A percentile compares a stretch with the other conserved stretches of the same genome.
These are phyloP conservation scores for Stenolophus ochropezus DNA, from an alignment of 2,888 invertebrate species.

Conservation along the genomic window DNA sequence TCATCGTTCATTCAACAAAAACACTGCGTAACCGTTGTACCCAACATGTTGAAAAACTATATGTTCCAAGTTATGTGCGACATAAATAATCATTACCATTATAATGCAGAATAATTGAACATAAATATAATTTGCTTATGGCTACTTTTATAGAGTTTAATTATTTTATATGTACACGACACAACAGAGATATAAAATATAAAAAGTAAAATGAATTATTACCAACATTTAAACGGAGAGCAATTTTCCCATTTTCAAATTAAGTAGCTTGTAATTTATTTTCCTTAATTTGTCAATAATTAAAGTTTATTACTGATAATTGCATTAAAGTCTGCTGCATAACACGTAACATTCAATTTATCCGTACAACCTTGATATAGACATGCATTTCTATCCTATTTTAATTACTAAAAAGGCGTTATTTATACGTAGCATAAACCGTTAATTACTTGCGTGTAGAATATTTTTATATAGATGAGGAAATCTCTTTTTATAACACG, in stretches of 20 bases:
- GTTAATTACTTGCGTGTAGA: slow-evolving; percentile 10
- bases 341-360: slow-evolving; percentile 14
- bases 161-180: not conserved
- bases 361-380: not conserved
- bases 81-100: not conserved
- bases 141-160: not conserved
- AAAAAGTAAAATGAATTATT: not conserved
- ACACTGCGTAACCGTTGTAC: not conserved
- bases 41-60: not conserved
- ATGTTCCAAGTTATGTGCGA: not conserved
- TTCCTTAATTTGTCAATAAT: slow-evolving; percentile 15
- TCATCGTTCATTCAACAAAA: too few species aligned
- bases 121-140: not conserved
- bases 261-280: slow-evolving; percentile 1
- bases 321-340: slow-evolving; percentile 7
- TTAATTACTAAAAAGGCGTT: slow-evolving; percentile 6
- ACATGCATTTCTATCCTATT: not conserved
- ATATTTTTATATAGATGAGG: slow-evolving; percentile 7
- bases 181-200: not conserved
- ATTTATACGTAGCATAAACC: slow-evolving; percentile 12
- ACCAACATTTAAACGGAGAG: not conserved
- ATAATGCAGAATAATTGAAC: not conserved
- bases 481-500: slow-evolving; percentile 8
- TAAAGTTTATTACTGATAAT: slow-evolving; percentile 6
- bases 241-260: not conserved